Percentiles rank a stretch among this genome's conserved stretches.
Conservation (phyloP, 2,113 vertebrate genomes). For the Cyanoderma ruficeps region DNA sequence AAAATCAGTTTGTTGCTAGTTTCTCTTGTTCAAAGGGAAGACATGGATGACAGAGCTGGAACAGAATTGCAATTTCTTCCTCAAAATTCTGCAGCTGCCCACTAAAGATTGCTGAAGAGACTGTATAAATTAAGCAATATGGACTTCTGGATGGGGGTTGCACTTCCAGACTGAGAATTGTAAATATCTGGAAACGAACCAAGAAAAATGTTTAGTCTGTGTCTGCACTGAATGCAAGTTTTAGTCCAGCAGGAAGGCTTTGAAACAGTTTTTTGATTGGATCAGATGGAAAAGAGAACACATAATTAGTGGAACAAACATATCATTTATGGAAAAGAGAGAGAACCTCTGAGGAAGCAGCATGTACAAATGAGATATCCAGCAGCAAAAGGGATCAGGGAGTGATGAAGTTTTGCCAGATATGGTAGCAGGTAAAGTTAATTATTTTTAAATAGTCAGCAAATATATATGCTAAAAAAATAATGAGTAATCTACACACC, state of each 20-base stretch:
- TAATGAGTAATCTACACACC: background rate
- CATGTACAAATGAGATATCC: background rate
- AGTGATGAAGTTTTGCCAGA: background rate
- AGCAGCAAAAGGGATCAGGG: background rate
- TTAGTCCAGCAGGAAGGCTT: background rate
- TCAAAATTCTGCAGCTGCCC: background rate
- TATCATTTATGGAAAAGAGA: background rate
- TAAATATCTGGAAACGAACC: background rate
- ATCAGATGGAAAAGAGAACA: background rate
- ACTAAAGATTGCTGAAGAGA: background rate
- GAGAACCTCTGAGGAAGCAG: background rate
- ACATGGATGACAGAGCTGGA: background rate
- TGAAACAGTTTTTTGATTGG: background rate
- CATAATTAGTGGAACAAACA: background rate
- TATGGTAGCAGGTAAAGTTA: background rate
- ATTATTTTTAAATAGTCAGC: conserved; percentile 23
- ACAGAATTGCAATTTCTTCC: background rate
- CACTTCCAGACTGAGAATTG: background rate
- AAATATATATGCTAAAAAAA: background rate
- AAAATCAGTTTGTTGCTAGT: background rate
- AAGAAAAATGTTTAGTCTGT: conserved; percentile 23
- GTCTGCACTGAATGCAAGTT: background rate
- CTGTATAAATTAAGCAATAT: background rate
- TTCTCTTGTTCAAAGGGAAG: background rate
- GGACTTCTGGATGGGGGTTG: background rate